Evolutionary conservation across 2,888 invertebrate species (phyloP).

Genomic region (Phrixothrix hirtus): DNA sequence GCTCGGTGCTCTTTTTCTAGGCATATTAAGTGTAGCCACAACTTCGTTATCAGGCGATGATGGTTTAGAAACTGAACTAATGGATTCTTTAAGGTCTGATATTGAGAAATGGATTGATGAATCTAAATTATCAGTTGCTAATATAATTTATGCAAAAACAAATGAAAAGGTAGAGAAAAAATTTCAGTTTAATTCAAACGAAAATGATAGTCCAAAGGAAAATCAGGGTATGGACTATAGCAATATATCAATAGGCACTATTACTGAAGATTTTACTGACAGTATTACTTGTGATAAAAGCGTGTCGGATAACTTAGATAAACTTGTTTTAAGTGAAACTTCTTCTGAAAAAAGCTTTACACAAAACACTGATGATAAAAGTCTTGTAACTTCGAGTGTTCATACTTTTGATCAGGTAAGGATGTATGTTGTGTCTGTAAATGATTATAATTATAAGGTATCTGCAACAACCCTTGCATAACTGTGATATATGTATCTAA

Average conservation of each 20-base stretch:
- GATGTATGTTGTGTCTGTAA: neutral
- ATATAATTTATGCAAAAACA: conserved; percentile 38
- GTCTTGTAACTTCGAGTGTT: conserved; percentile 17
- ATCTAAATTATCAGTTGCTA: conserved; percentile 50
- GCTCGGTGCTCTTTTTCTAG: conserved; percentile 44
- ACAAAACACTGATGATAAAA: conserved; percentile 39
- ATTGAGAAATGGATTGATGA: conserved; percentile 55
- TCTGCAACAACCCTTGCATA: no score
- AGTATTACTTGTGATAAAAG: conserved; percentile 38
- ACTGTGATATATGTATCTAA: no score
- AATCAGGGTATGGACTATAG: conserved; percentile 32
- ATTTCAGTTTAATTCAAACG: neutral
- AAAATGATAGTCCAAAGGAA: neutral
- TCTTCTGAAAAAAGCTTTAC: conserved; percentile 51
- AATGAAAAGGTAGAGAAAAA: conserved; percentile 10
- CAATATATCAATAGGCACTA: conserved; percentile 39
- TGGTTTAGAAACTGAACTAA: conserved; percentile 50
- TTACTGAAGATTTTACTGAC: conserved; percentile 33
- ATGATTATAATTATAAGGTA: no score
- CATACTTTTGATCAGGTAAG: conserved; percentile 27
- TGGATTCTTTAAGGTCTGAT: conserved; percentile 48
- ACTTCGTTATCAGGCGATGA: conserved; percentile 50
- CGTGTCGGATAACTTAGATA: conserved; percentile 45
- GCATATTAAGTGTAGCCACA: conserved; percentile 56
- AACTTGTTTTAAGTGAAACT: conserved; percentile 45